Evolutionary conservation across 2,888 invertebrate genomes (phyloP), one percentile per base, ranked within the genome.

Genomic region (Conus canariensis): DNA sequence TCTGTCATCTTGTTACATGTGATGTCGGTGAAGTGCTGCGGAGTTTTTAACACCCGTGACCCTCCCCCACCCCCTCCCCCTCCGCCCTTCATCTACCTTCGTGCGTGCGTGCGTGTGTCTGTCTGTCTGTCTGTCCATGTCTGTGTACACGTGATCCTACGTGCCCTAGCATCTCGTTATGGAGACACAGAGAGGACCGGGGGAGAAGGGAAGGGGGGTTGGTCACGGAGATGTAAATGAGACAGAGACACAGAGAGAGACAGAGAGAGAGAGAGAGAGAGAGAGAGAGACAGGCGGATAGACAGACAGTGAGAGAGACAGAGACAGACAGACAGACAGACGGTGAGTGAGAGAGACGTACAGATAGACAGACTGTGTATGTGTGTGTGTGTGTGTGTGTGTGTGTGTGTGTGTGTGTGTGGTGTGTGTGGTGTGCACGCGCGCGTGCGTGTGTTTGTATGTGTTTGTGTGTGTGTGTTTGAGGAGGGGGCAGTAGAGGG

Each of bases 231-330:
- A 19, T 19, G 70, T 19, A 19, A 22, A 22, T 8, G 22, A 70
- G n/a, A 70, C n/a, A 70, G 70, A 70, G 70, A 70, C n/a, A 70
- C 16, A 70, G 70, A 70, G n/a, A 70, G 70, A 70, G 70, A 70
- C 1, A 70, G 70, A n/a, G 70, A 70, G 22, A 22, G 70, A 22
- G 12, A 64, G 64, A 64, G 64, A 30, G 30, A 30, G 30, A 5
- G 30, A 30, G 30, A 77, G 9, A 30, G 30, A 45, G 77, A 77
- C 1, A 77, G n/a, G 45, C 30, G 45, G 30, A 77, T 9, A 77
- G 77, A 77, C 10, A 74, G 74, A 77, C 19, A 77, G 77, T 45
- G 77, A 77, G 77, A 77, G 1, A 77, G 77, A 77, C 10, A 77
- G 25, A 77, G 77, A 77, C 30, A 77, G 30, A 77, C 16, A 77